These are phyloP conservation scores for Acanthosepion pharaonis DNA, from an alignment of 2,888 invertebrate species.

Conservation along the genomic window DNA sequence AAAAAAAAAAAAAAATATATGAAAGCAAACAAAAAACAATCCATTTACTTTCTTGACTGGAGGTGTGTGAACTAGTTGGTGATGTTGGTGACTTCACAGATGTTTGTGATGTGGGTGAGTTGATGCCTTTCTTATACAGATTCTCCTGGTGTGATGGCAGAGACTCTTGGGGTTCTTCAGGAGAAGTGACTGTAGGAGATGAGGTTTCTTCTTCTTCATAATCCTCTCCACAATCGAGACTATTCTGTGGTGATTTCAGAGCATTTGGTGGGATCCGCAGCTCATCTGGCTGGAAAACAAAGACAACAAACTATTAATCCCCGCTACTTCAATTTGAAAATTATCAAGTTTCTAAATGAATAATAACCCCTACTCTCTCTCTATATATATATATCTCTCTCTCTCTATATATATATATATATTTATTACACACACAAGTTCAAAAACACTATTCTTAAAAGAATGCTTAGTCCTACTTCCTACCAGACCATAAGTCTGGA, in stretches of 20 bases:
- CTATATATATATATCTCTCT: too few species aligned
- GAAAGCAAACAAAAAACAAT: not conserved
- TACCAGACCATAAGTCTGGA: too few species aligned
- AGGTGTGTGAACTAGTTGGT: constrained; percentile 33
- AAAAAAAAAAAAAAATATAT: not conserved
- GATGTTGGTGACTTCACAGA: not conserved
- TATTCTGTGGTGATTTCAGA: constrained; percentile 16
- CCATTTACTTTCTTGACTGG: not conserved
- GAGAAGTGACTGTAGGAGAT: constrained; percentile 43
- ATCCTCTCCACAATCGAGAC: constrained; percentile 39
- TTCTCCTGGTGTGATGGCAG: constrained; percentile 8
- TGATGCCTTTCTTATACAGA: not conserved
- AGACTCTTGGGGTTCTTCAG: constrained; percentile 24
- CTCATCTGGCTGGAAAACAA: not conserved
- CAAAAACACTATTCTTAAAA: too few species aligned
- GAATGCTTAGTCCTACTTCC: too few species aligned
- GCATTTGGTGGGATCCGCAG: not conserved
- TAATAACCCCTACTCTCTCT: too few species aligned
- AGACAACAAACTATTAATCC: not conserved
- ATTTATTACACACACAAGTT: too few species aligned
- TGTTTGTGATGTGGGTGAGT: constrained; percentile 39
- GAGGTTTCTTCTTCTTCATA: constrained; percentile 38
- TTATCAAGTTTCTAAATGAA: too few species aligned
- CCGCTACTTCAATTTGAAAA: too few species aligned
- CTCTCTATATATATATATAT: too few species aligned